Base-by-base conservation (phyloP, 2,888 invertebrate genomes). In the Parasteatoda lunata region DNA sequence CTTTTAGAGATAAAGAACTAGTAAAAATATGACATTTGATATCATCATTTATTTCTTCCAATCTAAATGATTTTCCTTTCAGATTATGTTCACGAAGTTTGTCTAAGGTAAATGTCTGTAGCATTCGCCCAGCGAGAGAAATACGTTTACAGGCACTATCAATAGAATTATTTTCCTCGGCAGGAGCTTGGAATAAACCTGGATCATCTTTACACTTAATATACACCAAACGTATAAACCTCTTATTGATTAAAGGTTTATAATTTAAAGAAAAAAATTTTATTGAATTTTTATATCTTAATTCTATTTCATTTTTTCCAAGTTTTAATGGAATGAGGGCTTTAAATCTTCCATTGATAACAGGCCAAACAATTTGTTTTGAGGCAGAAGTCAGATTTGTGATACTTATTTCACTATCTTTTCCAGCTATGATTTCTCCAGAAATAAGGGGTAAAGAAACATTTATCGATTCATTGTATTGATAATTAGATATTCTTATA, bases 341-440 rank as follows among this genome's bases (percentile, higher is more conserved):
- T 71, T 88, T 88, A 52, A 88, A 88, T 76, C 68, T 80, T 5
- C 81, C 81, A 59, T 79, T 80, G 3, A 84, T 47, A 30, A 88
- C 88, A 51, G 88, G 85, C 88, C 86, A 86, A 3, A 64, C 9
- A 52, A 98, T 98, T 98, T 98, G 98, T 93, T 95, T 97, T 0
- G 99, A 99, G 94, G 93, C 98, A 82, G 99, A 99, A 92, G 99
- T 99, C 92, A 99, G 99, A 93, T 99, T 99, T 93, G 99, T 99
- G 51, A 99, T 99, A 92, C 99, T 99, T 91, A 96, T 99, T 91
- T 99, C 99, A 0, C 99, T 99, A 75, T 83, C 82, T 4, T 49
- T 68, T 4, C 49, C 59, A 30, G 77, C 49, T 59, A 78, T 8
- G 30, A 83, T 45, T 78, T 87, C 82, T 3, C 87, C 87, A 13